Percentiles rank a stretch among this genome's conserved stretches.
Conservation (phyloP, 2,888 invertebrate species). For the Drosophila greeni region DNA sequence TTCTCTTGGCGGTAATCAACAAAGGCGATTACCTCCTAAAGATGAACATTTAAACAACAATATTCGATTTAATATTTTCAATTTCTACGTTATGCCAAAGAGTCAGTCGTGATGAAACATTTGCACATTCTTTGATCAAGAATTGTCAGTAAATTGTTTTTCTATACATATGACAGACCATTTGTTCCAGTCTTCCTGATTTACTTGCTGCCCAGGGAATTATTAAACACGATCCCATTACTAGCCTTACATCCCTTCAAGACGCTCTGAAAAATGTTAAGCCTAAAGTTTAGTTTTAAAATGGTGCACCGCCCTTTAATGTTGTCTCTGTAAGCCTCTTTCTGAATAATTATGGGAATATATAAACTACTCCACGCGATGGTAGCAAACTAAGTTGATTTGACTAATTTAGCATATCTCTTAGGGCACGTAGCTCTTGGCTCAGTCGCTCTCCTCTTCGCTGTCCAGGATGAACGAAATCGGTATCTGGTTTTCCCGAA, state of each 20-base stretch:
- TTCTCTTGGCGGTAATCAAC: constrained; percentile 65
- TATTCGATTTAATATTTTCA: constrained; percentile 64
- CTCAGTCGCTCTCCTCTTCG: background rate
- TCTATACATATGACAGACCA: constrained; percentile 18
- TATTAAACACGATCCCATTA: background rate
- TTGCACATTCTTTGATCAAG: constrained; percentile 57
- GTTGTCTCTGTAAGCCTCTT: constrained; percentile 37
- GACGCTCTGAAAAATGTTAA: constrained; percentile 29
- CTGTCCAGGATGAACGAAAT: constrained; percentile 55
- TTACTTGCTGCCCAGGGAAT: constrained; percentile 19
- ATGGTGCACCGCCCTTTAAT: constrained; percentile 47
- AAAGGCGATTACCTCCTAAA: constrained; percentile 52
- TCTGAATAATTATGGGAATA: constrained; percentile 17
- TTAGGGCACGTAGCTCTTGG: background rate
- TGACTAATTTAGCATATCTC: background rate
- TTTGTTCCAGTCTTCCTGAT: constrained; percentile 3
- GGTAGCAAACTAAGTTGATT: constrained; percentile 5
- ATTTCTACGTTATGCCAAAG: constrained; percentile 43
- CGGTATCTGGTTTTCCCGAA: constrained; percentile 65
- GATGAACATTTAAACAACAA: constrained; percentile 69
- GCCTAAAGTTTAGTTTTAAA: constrained; percentile 4
- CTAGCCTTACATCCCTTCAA: constrained; percentile 3
- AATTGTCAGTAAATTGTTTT: constrained; percentile 45
- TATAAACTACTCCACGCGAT: constrained; percentile 26
- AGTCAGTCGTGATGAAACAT: constrained; percentile 35